Percentiles rank a stretch among this genome's conserved stretches.
Conservation (phyloP, 2,888 invertebrate species). For the Leptopilina myrica region DNA sequence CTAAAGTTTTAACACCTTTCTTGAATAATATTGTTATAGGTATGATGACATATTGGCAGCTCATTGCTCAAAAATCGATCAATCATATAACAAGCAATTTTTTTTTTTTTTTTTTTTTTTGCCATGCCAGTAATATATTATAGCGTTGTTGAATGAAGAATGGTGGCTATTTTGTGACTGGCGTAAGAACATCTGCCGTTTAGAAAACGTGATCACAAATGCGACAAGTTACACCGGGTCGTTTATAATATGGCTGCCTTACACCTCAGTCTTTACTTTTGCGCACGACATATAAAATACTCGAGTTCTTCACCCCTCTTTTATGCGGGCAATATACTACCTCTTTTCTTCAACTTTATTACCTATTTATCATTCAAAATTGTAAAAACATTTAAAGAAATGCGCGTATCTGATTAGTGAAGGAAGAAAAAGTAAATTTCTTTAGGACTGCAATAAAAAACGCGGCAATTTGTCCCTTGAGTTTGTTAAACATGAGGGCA, state of each 20-base stretch:
- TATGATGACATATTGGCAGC: slow-evolving; percentile 19
- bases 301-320: background rate
- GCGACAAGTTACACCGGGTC: slow-evolving; percentile 13
- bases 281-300: background rate
- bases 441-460: background rate
- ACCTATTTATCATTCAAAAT: slow-evolving; percentile 3
- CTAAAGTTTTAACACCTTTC: too few species aligned
- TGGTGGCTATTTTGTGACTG: slow-evolving; percentile 63
- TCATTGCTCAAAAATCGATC: slow-evolving; percentile 57
- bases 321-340: slow-evolving; percentile 8
- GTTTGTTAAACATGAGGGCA: slow-evolving; percentile 10
- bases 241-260: slow-evolving; percentile 8
- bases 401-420: background rate
- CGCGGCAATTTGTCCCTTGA: background rate
- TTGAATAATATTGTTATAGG: background rate
- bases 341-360: background rate
- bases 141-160: slow-evolving; percentile 38
- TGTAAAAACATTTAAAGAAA: slow-evolving; percentile 2
- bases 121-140: background rate
- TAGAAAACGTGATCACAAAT: slow-evolving; percentile 36
- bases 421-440: background rate
- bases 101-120: slow-evolving; percentile 51
- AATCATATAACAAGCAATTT: slow-evolving; percentile 51
- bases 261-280: background rate
- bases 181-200: slow-evolving; percentile 58